phyloP scores from a whole-genome alignment of 1,140 invertebrate species.

The Drosophila leontia region DNA sequence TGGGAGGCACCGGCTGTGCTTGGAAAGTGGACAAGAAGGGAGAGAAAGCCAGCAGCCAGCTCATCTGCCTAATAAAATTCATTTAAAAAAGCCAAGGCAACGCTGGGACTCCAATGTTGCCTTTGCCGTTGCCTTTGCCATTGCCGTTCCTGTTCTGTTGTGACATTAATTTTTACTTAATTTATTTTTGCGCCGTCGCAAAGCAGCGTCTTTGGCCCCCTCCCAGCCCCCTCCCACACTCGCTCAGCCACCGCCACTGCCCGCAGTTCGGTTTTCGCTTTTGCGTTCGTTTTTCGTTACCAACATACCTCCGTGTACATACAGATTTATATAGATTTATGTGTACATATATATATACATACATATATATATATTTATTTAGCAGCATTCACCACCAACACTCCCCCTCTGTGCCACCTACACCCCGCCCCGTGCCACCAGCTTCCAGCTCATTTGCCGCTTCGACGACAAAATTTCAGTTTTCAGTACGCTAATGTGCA shows the following conservation, averaged over 20 bases:
- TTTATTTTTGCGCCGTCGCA: constrained; percentile 83
- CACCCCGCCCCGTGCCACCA: constrained; percentile 1
- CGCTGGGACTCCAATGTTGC: constrained; percentile 15
- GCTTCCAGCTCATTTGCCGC: constrained; percentile 81
- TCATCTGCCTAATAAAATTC: constrained; percentile 77
- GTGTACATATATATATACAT: constrained; percentile 29
- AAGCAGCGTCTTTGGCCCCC: constrained; percentile 50
- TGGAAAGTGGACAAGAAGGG: constrained; percentile 15
- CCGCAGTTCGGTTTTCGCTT: constrained; percentile 61
- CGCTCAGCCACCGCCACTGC: constrained; percentile 12
- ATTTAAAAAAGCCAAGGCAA: constrained; percentile 67
- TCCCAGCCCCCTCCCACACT: constrained; percentile 1
- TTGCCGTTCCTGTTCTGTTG: constrained; percentile 43
- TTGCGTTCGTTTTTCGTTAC: constrained; percentile 67
- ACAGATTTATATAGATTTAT: constrained; percentile 44
- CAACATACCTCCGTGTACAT: constrained; percentile 55
- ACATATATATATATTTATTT: constrained; percentile 54
- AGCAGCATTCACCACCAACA: constrained; percentile 35
- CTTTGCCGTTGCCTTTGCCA: background rate
- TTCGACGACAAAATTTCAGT: constrained; percentile 82
- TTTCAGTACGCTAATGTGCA: constrained; percentile 75
- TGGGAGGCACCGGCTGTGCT: constrained; percentile 5
- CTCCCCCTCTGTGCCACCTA: background rate
- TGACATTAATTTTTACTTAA: constrained; percentile 83
- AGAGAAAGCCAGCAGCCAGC: constrained; percentile 27